These are phyloP conservation scores for Recurvirostra avosetta DNA, from an alignment of 2,113 vertebrate genomes.

Conservation along the genomic window DNA sequence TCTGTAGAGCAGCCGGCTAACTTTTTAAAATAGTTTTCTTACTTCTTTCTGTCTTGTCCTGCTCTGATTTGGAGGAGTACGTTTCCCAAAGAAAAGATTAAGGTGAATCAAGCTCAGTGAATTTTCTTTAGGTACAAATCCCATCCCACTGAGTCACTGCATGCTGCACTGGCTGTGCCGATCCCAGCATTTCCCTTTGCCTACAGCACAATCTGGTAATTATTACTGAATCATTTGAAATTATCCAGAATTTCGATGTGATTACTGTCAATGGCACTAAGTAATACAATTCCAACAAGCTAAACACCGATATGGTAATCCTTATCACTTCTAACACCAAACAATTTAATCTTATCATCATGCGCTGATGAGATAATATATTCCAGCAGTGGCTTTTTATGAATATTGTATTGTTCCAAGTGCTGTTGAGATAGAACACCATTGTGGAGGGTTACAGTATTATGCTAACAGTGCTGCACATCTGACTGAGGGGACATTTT, in stretches of 20 bases:
- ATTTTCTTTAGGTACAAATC: not conserved
- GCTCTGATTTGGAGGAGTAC: not conserved
- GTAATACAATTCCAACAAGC: not conserved
- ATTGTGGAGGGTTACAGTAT: not conserved
- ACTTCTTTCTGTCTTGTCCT: not conserved
- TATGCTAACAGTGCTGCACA: not conserved
- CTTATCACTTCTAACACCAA: slow-evolving; percentile 6
- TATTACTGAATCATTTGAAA: slow-evolving; percentile 30
- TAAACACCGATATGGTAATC: not conserved
- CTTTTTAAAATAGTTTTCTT: not conserved
- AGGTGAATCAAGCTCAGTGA: not conserved
- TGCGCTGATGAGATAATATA: slow-evolving; percentile 37
- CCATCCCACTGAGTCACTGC: not conserved
- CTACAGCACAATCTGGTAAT: not conserved
- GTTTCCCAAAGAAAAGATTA: not conserved
- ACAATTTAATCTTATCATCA: slow-evolving; percentile 25
- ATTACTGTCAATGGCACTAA: not conserved
- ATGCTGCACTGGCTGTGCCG: not conserved
- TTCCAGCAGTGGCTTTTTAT: slow-evolving; percentile 7
- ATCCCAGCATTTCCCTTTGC: not conserved
- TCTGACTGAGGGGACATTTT: not conserved
- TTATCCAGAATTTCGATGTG: not conserved
- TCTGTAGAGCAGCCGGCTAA: not conserved
- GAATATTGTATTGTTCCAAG: slow-evolving; percentile 1
- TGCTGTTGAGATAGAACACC: not conserved